Evolutionary conservation across 2,888 invertebrate genomes (phyloP), one percentile per base, ranked within the genome.

Genomic region (Trachelus tabidus): DNA sequence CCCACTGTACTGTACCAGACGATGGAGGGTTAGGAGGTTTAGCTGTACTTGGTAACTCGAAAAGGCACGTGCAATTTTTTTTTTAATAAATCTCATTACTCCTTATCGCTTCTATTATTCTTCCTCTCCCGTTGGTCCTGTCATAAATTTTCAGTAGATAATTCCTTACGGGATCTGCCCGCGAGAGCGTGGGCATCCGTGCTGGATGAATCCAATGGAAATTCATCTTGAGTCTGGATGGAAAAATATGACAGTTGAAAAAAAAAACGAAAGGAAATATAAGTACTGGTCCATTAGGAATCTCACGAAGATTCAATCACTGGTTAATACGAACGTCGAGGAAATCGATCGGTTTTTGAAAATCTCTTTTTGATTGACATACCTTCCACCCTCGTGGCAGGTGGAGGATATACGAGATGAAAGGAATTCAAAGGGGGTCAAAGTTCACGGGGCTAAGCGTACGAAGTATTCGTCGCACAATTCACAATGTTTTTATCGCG

Each of bases 341-440:
- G 15, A 2, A 56, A 56, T 56, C 23, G 2, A 23, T 56, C 56
- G 9, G 0, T 56, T 9, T 23, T 56, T 0, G 2, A 6, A 23
- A 56, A 9, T 23, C 9, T 23, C 9, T 23, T 2, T 40, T 56
- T 56, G 23, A 56, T 2, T 56, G 23, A 23, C 6, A 56, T 23
- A 23, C 23, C 23, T 56, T 23, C 23, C 56, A 2, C 15, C 34
- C 34, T 1, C 56, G 0, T 1, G 9, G 23, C 23, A 56, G 4
- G 2, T 2, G 9, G 23, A 23, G 2, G 23, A 9, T 1, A 6
- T 15, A 9, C 0, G 1, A 2, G 2, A 56, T 2, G 2, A 56
- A 15, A 40, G 4, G 9, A 9, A 23, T 2, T 2, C 9, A 23
- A 23, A 9, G 23, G 9, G 23, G 56, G 56, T 56, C 56, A 56